Percentiles rank a stretch among this genome's conserved stretches.
These are phyloP conservation scores for Papilio xuthus DNA, from an alignment of 1,140 invertebrate genomes.

Conservation along the genomic window DNA sequence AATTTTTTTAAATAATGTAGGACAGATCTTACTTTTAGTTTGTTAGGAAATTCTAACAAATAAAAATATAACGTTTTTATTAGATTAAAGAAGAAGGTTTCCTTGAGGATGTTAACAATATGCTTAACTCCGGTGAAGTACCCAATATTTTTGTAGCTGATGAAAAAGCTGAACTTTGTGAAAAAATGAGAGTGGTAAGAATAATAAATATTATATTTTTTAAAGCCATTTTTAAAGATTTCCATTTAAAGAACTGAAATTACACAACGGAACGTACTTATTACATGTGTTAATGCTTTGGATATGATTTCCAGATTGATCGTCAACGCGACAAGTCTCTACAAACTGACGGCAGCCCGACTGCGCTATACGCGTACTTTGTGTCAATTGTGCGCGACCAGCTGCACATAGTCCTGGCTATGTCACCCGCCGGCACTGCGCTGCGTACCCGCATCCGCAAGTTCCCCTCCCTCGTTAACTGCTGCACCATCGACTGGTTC, in stretches of 20 bases:
- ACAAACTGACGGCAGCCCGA: slow-evolving; percentile 95
- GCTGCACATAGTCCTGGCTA: slow-evolving; percentile 94
- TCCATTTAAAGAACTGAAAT: not conserved
- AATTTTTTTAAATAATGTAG: too few relatives aligned
- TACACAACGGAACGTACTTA: not conserved
- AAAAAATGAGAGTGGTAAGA: slow-evolving; percentile 91
- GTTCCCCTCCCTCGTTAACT: slow-evolving; percentile 97
- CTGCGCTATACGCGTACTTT: slow-evolving; percentile 97
- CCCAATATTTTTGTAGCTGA: slow-evolving; percentile 95
- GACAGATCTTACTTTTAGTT: too few relatives aligned
- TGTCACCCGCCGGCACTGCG: slow-evolving; percentile 95
- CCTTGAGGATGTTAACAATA: slow-evolving; percentile 96
- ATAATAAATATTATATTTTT: slow-evolving; percentile 28
- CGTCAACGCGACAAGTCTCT: slow-evolving; percentile 93
- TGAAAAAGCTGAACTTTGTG: slow-evolving; percentile 95
- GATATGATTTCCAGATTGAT: slow-evolving; percentile 85
- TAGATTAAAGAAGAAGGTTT: slow-evolving; percentile 97
- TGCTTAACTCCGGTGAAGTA: slow-evolving; percentile 96
- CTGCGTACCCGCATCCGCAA: slow-evolving; percentile 94
- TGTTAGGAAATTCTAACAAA: not conserved
- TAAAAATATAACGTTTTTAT: not conserved
- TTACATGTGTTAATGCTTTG: not conserved
- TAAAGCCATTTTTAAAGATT: not conserved
- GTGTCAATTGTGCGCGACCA: slow-evolving; percentile 94
- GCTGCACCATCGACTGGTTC: slow-evolving; percentile 99